Evolutionary conservation across 2,888 invertebrate species (phyloP).

Genomic region (Mactromeris polynyma): DNA sequence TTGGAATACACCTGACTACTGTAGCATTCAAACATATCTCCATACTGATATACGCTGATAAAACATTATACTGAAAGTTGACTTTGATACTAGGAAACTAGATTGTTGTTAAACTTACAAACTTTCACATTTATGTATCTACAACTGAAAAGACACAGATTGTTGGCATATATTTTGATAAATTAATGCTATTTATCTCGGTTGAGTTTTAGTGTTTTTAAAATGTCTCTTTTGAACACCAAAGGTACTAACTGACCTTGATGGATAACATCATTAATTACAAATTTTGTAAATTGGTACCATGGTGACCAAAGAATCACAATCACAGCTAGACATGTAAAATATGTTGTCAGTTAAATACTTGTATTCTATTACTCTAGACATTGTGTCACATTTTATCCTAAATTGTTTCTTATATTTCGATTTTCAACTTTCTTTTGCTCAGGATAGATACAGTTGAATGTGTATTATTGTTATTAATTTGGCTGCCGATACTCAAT

Average conservation of each 20-base stretch:
- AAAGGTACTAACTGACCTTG: neutral
- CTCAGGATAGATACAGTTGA: too few relatives aligned
- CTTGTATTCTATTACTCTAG: too few relatives aligned
- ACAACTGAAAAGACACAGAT: neutral
- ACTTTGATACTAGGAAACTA: neutral
- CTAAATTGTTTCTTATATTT: too few relatives aligned
- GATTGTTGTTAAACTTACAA: neutral
- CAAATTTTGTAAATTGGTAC: neutral
- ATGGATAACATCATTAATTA: neutral
- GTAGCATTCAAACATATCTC: too few relatives aligned
- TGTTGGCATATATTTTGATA: neutral
- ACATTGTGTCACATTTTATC: too few relatives aligned
- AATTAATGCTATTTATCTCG: neutral
- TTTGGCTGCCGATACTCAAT: too few relatives aligned
- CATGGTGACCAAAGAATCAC: neutral
- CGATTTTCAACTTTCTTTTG: too few relatives aligned
- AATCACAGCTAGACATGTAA: neutral
- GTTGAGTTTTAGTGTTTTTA: neutral
- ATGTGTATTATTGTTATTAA: too few relatives aligned
- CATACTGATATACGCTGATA: neutral
- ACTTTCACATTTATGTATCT: neutral
- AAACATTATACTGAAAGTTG: neutral
- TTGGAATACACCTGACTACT: too few relatives aligned
- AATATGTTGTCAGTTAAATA: too few relatives aligned
- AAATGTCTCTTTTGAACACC: neutral